Percentiles rank a stretch among this genome's conserved stretches.
phyloP scores from a whole-genome alignment of 2,888 invertebrate genomes.

The Vandiemenella viatica region DNA sequence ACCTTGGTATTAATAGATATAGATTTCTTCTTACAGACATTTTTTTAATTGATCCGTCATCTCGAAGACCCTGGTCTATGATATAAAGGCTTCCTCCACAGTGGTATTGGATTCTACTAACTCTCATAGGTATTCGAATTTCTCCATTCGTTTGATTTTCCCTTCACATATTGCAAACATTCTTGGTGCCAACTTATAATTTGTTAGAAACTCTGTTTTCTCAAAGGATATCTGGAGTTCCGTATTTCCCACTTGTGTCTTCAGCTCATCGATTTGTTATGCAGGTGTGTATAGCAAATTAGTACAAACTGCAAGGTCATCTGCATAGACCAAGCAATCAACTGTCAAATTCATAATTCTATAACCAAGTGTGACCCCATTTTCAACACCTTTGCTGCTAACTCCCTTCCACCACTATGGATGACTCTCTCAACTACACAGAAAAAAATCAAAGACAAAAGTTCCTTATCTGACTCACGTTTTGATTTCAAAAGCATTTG shows the following conservation, averaged over 20 bases:
- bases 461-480: neutral
- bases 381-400: neutral
- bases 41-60: neutral
- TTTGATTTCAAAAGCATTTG: too few relatives aligned
- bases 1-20: neutral
- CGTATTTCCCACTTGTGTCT: neutral
- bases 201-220: neutral
- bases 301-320: neutral
- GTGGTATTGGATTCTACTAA: neutral
- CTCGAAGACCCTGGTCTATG: neutral
- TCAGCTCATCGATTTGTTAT: neutral
- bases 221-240: neutral
- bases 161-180: neutral
- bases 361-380: conserved; percentile 2
- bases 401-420: neutral
- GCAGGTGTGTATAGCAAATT: neutral
- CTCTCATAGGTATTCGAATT: neutral
- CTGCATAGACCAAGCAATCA: conserved; percentile 2
- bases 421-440: neutral
- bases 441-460: neutral
- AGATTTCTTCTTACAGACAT: conserved; percentile 2
- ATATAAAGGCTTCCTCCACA: neutral
- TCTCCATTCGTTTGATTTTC: neutral
- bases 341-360: conserved; percentile 14
- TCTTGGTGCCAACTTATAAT: neutral